Conservation (phyloP, 2,888 invertebrate species). For the Eutolmus rufibarbis region DNA sequence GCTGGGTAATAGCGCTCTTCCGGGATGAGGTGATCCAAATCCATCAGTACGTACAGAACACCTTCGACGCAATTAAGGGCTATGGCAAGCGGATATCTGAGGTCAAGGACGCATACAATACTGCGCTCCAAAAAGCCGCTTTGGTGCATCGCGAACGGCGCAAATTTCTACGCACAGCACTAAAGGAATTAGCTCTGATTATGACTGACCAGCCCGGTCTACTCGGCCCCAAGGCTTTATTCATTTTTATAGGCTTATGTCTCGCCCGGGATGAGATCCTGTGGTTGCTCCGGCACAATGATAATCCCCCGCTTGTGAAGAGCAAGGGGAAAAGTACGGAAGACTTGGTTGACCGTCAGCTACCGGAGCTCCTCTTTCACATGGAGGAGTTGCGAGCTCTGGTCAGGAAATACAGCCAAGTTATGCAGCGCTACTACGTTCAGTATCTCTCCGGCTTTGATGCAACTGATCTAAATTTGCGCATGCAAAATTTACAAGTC, state of each 20-base stretch:
- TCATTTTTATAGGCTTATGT: conserved; percentile 95
- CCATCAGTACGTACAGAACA: conserved; percentile 90
- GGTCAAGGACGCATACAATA: conserved; percentile 93
- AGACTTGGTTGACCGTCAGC: conserved; percentile 92
- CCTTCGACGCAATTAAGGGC: conserved; percentile 95
- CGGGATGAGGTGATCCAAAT: conserved; percentile 97
- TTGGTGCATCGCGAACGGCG: conserved; percentile 92
- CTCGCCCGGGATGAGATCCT: conserved; percentile 96
- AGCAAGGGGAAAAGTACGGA: conserved; percentile 88
- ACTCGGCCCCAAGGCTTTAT: conserved; percentile 94
- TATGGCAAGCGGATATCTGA: conserved; percentile 92
- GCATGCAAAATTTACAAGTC: conserved; percentile 81
- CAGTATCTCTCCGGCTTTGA: conserved; percentile 97
- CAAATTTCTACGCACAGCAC: conserved; percentile 92
- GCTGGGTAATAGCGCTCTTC: conserved; percentile 93
- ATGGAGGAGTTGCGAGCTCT: conserved; percentile 96
- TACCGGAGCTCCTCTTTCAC: conserved; percentile 96
- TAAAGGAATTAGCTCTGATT: conserved; percentile 93
- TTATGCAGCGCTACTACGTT: conserved; percentile 96
- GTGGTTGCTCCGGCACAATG: conserved; percentile 95
- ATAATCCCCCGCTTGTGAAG: conserved; percentile 89
- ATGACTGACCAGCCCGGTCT: conserved; percentile 98
- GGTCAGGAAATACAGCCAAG: conserved; percentile 94
- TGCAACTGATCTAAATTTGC: conserved; percentile 87
- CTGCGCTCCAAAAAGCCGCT: conserved; percentile 89